Base-by-base conservation (phyloP, 2,113 vertebrate species). In the Onychostoma macrolepis region DNA sequence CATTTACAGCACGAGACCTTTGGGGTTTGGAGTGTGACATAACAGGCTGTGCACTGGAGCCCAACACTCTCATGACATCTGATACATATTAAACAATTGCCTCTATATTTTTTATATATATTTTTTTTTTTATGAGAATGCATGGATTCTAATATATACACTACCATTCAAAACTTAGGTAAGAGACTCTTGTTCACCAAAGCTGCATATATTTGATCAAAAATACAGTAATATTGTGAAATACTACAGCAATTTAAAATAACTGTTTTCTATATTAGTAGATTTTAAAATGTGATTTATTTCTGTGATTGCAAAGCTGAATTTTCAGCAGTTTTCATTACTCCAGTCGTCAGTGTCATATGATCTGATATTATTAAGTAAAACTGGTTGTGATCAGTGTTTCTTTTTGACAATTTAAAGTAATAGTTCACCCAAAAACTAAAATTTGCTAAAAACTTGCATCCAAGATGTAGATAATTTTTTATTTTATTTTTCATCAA, bases 31-130 rank as follows among this genome's bases (percentile, higher is more conserved):
- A n/a, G 17, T 71, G 43, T 71, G 45, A 83, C 43, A 82, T 45
- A 83, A 71, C 43, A 83, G 69, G 28, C 28, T 45, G 81, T 83
- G 48, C 48, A 50, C 48, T 50, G 48, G 48, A 50, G 4, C 48
- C 13, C 48, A 50, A 69, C 24, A 33, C 17, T 83, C 36, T 69
- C 63, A 50, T 4, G 4, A 15, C 5, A 50, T 33, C 38, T 36
- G 43, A 50, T 65, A 83, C 48, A 50, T 26, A 67, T 28, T 15
- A 4, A 50, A 15, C 5, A 71, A 12, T 71, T 33, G n/a, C 28
- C 19, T 7, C 15, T 50, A 4, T 36, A 3, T 36, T 36, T 38
- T 38, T 38, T 38, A 3, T 33, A 33, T n/a, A n/a, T n/a, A n/a
- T n/a, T 36, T 3, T 12, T 48, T 48, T 17, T 50, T 50, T 50